A percentile compares a stretch with the other conserved stretches of the same genome.
Evolutionary conservation across 1,140 invertebrate genomes (phyloP).

Genomic region (Neodiprion fabricii): DNA sequence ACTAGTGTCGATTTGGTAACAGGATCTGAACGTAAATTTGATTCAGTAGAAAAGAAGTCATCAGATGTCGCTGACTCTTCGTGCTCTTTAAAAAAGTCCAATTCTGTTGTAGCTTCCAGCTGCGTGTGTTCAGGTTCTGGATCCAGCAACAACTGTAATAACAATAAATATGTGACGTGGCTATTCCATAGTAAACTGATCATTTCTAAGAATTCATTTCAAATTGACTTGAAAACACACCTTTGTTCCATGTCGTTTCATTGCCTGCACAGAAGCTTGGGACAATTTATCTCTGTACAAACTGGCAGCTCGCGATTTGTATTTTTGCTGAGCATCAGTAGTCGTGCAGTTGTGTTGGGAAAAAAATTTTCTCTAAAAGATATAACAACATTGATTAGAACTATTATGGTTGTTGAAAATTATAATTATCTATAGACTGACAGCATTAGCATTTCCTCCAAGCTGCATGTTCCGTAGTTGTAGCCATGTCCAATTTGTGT

Average conservation of each 20-base stretch:
- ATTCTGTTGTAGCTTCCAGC: constrained; percentile 67
- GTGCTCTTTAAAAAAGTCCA: constrained; percentile 85
- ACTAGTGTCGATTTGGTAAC: constrained; percentile 28
- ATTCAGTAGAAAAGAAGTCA: constrained; percentile 29
- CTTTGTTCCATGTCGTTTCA: constrained; percentile 89
- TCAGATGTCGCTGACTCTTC: constrained; percentile 56
- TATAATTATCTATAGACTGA: constrained; percentile 61
- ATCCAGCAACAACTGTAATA: constrained; percentile 69
- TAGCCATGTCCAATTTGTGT: constrained; percentile 98
- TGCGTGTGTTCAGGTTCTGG: constrained; percentile 58
- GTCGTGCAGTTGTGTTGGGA: constrained; percentile 90
- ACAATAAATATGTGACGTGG: constrained; percentile 30
- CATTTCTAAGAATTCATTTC: constrained; percentile 21
- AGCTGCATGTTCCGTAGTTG: constrained; percentile 98
- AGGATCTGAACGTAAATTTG: constrained; percentile 28
- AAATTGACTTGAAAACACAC: constrained; percentile 60
- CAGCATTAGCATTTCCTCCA: constrained; percentile 97
- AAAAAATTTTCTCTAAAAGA: constrained; percentile 90
- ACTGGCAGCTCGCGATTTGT: constrained; percentile 93
- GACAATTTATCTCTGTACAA: constrained; percentile 89
- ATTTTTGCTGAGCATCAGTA: constrained; percentile 96
- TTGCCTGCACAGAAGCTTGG: constrained; percentile 81
- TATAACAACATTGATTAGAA: constrained; percentile 8
- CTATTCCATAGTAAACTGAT: neutral
- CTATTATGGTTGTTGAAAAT: constrained; percentile 10